Conservation (phyloP, 2,888 invertebrate genomes). For the Nomada fabriciana region DNA sequence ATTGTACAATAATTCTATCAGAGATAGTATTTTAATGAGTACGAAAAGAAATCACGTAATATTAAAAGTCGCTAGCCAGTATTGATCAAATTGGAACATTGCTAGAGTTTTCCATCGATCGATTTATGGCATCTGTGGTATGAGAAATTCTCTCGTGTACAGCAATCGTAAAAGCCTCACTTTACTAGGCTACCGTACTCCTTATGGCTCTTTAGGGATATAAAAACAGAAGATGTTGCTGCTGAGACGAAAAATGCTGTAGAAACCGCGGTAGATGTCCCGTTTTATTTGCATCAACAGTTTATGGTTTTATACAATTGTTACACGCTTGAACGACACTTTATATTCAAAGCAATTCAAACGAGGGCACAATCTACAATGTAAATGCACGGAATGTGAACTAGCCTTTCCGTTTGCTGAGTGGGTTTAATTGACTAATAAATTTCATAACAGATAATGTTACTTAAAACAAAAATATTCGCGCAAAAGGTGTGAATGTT, state of each 20-base stretch:
- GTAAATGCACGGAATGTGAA: too few species aligned
- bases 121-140: not conserved
- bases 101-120: not conserved
- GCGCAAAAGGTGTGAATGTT: too few species aligned
- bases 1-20: too few species aligned
- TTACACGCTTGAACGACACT: not conserved
- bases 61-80: not conserved
- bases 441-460: too few species aligned
- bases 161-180: constrained; percentile 15
- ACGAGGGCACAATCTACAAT: too few species aligned
- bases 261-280: not conserved
- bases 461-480: too few species aligned
- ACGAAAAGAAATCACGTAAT: too few species aligned
- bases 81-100: not conserved
- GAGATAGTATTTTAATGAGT: too few species aligned
- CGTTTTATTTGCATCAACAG: not conserved
- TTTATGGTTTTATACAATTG: not conserved
- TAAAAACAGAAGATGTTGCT: constrained; percentile 7
- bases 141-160: constrained; percentile 10
- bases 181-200: not conserved
- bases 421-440: too few species aligned
- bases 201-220: constrained; percentile 7
- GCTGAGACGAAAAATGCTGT: not conserved
- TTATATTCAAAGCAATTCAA: not conserved
- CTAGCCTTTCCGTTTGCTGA: not conserved